Conservation (phyloP, 2,113 vertebrate genomes). For the Strix aluco region DNA sequence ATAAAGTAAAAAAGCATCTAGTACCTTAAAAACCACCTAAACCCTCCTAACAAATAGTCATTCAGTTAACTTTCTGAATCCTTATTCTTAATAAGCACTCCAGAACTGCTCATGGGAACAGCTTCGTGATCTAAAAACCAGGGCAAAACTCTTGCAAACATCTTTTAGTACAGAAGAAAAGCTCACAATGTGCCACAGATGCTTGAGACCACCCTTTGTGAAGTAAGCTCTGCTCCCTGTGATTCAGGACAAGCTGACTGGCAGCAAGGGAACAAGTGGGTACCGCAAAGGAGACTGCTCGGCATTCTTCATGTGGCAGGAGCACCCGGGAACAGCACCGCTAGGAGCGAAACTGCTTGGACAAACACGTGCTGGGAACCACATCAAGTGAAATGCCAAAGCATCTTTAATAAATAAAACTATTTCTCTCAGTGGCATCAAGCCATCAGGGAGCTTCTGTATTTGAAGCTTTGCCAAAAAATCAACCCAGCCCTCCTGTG, state of each 20-base stretch:
- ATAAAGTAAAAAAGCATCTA: background rate
- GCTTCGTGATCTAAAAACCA: background rate
- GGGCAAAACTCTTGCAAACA: background rate
- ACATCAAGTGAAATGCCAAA: background rate
- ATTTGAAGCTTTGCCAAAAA: background rate
- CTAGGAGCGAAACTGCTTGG: background rate
- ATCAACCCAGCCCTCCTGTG: background rate
- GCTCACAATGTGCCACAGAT: background rate
- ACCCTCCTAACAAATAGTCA: background rate
- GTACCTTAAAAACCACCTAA: background rate
- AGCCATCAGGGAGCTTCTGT: background rate
- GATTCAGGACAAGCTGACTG: background rate
- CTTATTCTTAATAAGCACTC: background rate
- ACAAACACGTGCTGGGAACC: background rate
- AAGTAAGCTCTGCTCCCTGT: background rate
- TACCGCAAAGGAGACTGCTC: fast-evolving
- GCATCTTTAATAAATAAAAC: background rate
- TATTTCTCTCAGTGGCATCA: background rate
- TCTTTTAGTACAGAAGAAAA: background rate
- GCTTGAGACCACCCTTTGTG: fast-evolving
- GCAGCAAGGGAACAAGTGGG: fast-evolving
- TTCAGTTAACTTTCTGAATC: background rate
- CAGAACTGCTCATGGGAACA: background rate
- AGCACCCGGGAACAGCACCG: background rate
- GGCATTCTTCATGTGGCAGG: fast-evolving